Evolutionary conservation across 2,888 invertebrate genomes (phyloP), one percentile per base, ranked within the genome.

Genomic region (Drosophila mimica): DNA sequence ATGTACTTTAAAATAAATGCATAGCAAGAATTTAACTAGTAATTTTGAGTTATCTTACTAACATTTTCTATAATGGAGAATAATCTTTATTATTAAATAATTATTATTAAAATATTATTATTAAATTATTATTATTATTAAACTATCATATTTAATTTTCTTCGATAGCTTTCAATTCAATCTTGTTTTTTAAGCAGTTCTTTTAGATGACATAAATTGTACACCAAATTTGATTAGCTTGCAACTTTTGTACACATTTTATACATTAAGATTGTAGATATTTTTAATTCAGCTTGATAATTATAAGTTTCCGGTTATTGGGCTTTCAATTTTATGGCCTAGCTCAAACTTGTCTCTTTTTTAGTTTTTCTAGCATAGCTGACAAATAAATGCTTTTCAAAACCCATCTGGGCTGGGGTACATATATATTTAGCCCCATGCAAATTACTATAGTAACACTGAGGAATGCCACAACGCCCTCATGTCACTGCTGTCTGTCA

Each of bases 401-500:
- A 17, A 15, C 43, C 46, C 62, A 54, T 28, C 36, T 52, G 31
- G 25, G 17, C 20, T 17, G n/a, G 17, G 9, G 20, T 56, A 34
- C 33, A 54, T 11, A 54, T 54, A 15, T 54, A 25, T 36, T 28
- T 54, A 36, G 56, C 34, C 31, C 43, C 28, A 84, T 79, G 79
- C 74, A 87, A 81, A 84, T 80, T 79, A 56, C 58, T 59, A 64
- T 63, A 60, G 73, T 53, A 62, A 61, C 38, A 57, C 62, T n/a
- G 43, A 52, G 74, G 67, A 64, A 65, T 77, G 67, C 58, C 48
- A 76, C 70, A 49, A 70, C 81, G 85, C 83, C 81, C 67, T 69
- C 59, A 49, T 84, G 88, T 81, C 84, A 79, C 72, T 73, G 53
- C 75, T 75, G 69, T 43, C 80, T 82, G 87, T 72, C 82, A 63